A percentile compares a stretch with the other conserved stretches of the same genome.
Conservation (phyloP, 35 echinoderm and acorn worm species). For the Nesometra sesokonis region DNA sequence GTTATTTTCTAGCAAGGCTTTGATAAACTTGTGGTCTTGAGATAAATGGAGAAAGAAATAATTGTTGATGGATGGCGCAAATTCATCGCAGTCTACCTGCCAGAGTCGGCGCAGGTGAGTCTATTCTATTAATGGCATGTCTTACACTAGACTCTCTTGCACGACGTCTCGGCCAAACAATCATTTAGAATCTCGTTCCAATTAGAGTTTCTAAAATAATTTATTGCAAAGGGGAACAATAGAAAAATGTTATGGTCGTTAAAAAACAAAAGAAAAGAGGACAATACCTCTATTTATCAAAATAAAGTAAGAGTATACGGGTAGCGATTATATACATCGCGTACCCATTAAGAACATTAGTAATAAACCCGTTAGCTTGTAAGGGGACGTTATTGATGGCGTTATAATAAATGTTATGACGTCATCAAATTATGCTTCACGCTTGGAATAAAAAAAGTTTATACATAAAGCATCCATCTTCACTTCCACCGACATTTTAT, state of each 20-base stretch:
- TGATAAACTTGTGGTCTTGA: neutral
- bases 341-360: too few relatives aligned
- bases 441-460: neutral
- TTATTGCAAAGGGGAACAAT: neutral
- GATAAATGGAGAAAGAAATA: neutral
- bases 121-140: neutral
- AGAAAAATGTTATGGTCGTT: neutral
- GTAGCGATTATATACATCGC: too few relatives aligned
- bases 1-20: neutral
- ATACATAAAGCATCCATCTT: neutral
- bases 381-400: neutral
- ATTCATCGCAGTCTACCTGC: neutral
- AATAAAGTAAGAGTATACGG: too few relatives aligned
- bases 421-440: neutral
- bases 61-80: neutral
- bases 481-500: neutral
- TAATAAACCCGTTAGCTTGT: neutral
- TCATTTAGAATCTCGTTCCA: neutral
- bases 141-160: neutral
- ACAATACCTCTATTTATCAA: too few relatives aligned
- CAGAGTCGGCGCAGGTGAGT: neutral
- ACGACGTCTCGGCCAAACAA: neutral
- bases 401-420: neutral
- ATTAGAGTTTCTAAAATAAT: neutral
- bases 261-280: too few relatives aligned